Percentiles rank a stretch among this genome's conserved stretches.
phyloP scores from a whole-genome alignment of 2,888 invertebrate genomes.

The Cerastis leucographa region DNA sequence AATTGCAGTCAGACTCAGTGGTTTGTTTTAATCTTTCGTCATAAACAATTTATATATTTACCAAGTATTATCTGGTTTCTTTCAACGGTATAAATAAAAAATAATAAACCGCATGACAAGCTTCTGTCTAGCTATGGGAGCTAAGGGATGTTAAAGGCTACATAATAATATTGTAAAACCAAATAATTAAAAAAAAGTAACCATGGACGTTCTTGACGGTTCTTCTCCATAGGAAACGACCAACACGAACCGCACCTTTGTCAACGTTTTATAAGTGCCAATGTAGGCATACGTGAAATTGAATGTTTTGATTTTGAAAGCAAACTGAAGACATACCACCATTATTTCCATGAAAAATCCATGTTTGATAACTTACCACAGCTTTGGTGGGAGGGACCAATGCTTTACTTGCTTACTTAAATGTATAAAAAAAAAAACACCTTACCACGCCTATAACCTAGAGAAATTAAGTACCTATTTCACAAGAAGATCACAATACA shows the following conservation, averaged over 20 bases:
- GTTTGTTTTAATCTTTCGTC: slow-evolving; percentile 31
- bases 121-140: background rate
- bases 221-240: no score
- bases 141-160: no score
- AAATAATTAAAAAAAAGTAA: no score
- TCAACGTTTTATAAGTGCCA: no score
- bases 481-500: background rate
- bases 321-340: no score
- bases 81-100: background rate
- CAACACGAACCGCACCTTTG: no score
- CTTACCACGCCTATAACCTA: background rate
- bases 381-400: background rate
- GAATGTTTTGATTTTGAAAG: no score
- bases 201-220: no score
- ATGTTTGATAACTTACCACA: background rate
- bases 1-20: slow-evolving; percentile 37
- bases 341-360: no score
- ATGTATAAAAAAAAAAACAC: background rate
- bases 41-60: slow-evolving; percentile 30
- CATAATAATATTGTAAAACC: no score
- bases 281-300: no score
- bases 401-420: background rate
- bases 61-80: background rate
- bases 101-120: background rate
- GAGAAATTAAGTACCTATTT: background rate